Evolutionary conservation across 2,888 invertebrate species (phyloP).

Genomic region (Drosophila incognita): DNA sequence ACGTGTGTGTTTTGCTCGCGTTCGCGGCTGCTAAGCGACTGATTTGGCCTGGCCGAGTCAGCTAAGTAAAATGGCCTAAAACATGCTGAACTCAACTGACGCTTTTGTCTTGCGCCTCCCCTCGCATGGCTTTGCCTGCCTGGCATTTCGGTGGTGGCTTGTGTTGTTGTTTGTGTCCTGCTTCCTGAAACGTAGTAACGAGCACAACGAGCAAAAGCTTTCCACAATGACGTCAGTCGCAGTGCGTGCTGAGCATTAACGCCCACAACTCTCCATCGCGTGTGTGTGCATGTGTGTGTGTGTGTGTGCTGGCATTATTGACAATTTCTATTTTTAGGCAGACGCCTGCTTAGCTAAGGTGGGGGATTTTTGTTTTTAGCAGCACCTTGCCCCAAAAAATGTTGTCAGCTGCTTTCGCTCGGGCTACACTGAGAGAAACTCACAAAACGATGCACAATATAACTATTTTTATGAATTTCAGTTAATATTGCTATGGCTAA

Average conservation of each 20-base stretch:
- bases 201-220: conserved; percentile 66
- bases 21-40: conserved; percentile 81
- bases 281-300: conserved; percentile 23
- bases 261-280: conserved; percentile 50
- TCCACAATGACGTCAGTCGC: conserved; percentile 80
- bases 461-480: not conserved
- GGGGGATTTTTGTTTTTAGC: conserved; percentile 69
- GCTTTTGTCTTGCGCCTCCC: conserved; percentile 6
- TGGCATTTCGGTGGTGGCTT: conserved; percentile 32
- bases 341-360: conserved; percentile 36
- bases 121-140: not conserved
- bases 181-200: conserved; percentile 75
- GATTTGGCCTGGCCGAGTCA: conserved; percentile 57
- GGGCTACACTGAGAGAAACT: conserved; percentile 53
- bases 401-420: conserved; percentile 28
- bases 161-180: conserved; percentile 61
- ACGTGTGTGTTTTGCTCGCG: conserved; percentile 64
- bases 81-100: conserved; percentile 29
- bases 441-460: not conserved
- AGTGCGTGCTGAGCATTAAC: conserved; percentile 51
- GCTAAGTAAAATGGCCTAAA: conserved; percentile 66
- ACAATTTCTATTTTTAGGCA: conserved; percentile 73
- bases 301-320: conserved; percentile 66
- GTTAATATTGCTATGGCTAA: not conserved
- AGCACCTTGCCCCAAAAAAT: conserved; percentile 51